Evolutionary conservation across 2,797 vertebrate genomes (phyloP).

Genomic region (Hipposideros larvatus): DNA sequence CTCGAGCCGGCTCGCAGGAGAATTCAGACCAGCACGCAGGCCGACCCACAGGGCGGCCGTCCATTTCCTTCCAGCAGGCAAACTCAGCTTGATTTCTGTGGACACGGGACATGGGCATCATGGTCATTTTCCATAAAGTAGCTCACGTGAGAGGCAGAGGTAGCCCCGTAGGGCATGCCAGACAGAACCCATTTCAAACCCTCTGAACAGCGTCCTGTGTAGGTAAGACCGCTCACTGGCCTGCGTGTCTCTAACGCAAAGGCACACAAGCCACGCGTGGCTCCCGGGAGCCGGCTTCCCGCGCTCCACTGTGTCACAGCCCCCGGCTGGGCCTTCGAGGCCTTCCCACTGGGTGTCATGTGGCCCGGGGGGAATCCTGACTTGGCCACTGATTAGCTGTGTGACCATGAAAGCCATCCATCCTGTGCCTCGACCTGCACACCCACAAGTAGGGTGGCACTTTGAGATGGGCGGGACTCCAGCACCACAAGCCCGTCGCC

Average conservation of each 20-base stretch:
- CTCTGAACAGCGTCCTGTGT: rapidly evolving
- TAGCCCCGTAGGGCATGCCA: rapidly evolving
- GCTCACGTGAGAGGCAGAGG: rapidly evolving
- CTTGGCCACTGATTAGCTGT: neutral
- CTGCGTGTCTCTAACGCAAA: rapidly evolving
- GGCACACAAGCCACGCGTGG: neutral
- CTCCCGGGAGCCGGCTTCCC: rapidly evolving
- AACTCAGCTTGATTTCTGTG: rapidly evolving
- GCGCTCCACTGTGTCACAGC: too few species aligned
- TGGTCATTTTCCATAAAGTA: neutral
- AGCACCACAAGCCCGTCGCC: rapidly evolving
- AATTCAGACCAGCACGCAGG: neutral
- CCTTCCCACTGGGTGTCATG: rapidly evolving
- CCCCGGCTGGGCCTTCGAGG: neutral
- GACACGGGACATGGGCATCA: rapidly evolving
- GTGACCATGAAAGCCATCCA: neutral
- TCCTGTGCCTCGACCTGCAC: neutral
- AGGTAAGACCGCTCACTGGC: rapidly evolving
- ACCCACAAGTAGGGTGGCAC: too few species aligned
- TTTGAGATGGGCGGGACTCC: too few species aligned
- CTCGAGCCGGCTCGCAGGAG: neutral
- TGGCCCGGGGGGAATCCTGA: neutral
- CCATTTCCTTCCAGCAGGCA: rapidly evolving
- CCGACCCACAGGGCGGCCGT: neutral
- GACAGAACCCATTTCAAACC: rapidly evolving